phyloP scores from a whole-genome alignment of 2,797 vertebrate genomes.

The Oreochromis grahami region DNA sequence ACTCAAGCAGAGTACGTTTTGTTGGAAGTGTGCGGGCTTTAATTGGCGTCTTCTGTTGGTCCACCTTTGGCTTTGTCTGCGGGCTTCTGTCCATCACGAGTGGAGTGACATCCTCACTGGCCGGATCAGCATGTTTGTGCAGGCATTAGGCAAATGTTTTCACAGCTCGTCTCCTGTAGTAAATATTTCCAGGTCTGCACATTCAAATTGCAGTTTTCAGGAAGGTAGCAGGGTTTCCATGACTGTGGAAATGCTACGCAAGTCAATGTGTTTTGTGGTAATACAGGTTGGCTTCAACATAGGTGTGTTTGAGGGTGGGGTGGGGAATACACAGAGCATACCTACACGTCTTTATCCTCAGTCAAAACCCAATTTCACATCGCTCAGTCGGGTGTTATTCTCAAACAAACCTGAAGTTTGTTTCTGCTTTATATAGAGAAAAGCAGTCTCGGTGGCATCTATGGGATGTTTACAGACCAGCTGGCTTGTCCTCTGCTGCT shows the following conservation, averaged over 20 bases:
- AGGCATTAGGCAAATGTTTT: slow-evolving; percentile 4
- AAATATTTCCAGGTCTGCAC: neutral
- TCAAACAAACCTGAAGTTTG: neutral
- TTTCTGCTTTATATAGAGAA: neutral
- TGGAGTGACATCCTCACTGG: neutral
- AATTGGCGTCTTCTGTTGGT: neutral
- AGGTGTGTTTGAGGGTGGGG: neutral
- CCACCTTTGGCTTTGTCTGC: neutral
- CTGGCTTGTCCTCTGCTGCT: neutral
- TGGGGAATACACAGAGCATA: neutral
- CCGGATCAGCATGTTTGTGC: slow-evolving; percentile 2
- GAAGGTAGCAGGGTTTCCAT: neutral
- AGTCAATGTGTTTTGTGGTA: neutral
- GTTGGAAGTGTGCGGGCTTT: neutral
- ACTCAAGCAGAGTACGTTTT: neutral
- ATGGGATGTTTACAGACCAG: slow-evolving; percentile 17
- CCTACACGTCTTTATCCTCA: neutral
- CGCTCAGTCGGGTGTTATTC: neutral
- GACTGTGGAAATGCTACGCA: neutral
- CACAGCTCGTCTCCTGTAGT: neutral
- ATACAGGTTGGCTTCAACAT: neutral
- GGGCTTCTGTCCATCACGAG: neutral
- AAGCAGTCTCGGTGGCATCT: neutral
- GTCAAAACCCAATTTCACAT: neutral
- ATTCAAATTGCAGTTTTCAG: neutral